Conservation (phyloP, 2,888 invertebrate species). For the Limenitis camilla region DNA sequence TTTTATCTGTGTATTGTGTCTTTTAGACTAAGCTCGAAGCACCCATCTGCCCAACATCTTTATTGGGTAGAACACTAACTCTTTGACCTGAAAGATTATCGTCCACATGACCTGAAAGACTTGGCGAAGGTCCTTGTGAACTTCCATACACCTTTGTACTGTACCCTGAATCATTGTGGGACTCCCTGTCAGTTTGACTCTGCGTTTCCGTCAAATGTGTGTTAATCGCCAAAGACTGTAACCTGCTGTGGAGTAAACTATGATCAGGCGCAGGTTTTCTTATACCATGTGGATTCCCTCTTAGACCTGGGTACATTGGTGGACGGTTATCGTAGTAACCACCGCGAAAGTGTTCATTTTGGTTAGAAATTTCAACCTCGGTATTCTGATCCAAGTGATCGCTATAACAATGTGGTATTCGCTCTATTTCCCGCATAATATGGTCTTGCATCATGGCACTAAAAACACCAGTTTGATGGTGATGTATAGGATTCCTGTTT, state of each 20-base stretch:
- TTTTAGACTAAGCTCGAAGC: conserved; percentile 79
- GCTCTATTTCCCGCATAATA: conserved; percentile 64
- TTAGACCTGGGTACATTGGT: conserved; percentile 44
- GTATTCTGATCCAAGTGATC: conserved; percentile 64
- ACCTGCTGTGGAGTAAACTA: conserved; percentile 57
- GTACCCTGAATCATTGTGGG: conserved; percentile 89
- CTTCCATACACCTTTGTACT: conserved; percentile 88
- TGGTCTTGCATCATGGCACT: conserved; percentile 73
- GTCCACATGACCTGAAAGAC: conserved; percentile 76
- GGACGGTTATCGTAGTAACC: conserved; percentile 58
- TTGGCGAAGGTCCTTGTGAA: conserved; percentile 85
- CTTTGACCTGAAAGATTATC: conserved; percentile 61
- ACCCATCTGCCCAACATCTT: conserved; percentile 62
- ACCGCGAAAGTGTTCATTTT: conserved; percentile 58
- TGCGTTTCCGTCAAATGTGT: conserved; percentile 66
- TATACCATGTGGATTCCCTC: conserved; percentile 36
- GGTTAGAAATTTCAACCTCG: conserved; percentile 65
- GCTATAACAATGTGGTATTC: conserved; percentile 68
- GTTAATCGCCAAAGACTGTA: conserved; percentile 67
- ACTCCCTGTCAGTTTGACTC: conserved; percentile 76
- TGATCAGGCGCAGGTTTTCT: conserved; percentile 59
- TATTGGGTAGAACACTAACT: conserved; percentile 46
- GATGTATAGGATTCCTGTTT: conserved; percentile 61
- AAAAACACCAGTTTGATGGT: conserved; percentile 62
- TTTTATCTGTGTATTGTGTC: neutral